These are phyloP conservation scores for Acrocephalus kingi DNA, from an alignment of 2,113 vertebrate species.

Conservation along the genomic window DNA sequence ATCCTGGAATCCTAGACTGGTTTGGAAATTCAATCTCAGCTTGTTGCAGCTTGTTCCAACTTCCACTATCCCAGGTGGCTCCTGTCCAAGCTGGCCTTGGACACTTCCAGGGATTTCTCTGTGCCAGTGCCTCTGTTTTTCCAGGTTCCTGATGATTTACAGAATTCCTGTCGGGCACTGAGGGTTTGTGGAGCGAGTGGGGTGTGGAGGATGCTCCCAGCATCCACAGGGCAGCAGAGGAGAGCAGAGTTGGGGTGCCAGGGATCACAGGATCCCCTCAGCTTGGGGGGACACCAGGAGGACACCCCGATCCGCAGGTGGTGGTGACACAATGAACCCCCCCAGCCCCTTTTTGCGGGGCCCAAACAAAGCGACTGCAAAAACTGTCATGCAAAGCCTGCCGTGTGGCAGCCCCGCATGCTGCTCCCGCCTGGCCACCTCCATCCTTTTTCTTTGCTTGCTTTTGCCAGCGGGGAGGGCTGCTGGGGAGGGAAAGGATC, in stretches of 20 bases:
- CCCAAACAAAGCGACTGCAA: neutral
- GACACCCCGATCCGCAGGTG: rapidly evolving
- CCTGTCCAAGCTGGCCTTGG: neutral
- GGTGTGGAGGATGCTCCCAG: neutral
- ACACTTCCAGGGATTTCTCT: neutral
- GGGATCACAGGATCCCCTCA: rapidly evolving
- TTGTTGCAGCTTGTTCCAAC: neutral
- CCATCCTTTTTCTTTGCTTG: constrained; percentile 7
- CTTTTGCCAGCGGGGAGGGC: neutral
- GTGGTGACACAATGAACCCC: neutral
- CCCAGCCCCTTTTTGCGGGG: neutral
- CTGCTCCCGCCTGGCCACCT: neutral
- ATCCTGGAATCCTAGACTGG: too few species aligned
- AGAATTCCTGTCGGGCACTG: rapidly evolving
- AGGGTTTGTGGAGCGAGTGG: neutral
- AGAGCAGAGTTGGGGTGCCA: neutral
- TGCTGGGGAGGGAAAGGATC: neutral
- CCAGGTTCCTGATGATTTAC: neutral
- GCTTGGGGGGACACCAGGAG: rapidly evolving
- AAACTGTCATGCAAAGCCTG: constrained; percentile 69
- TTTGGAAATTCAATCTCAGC: neutral
- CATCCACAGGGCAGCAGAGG: neutral
- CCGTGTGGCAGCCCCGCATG: neutral
- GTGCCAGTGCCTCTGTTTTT: neutral
- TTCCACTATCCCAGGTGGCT: neutral